phyloP scores from a whole-genome alignment of 2,888 invertebrate genomes.

The Agapetus fuscipes region DNA sequence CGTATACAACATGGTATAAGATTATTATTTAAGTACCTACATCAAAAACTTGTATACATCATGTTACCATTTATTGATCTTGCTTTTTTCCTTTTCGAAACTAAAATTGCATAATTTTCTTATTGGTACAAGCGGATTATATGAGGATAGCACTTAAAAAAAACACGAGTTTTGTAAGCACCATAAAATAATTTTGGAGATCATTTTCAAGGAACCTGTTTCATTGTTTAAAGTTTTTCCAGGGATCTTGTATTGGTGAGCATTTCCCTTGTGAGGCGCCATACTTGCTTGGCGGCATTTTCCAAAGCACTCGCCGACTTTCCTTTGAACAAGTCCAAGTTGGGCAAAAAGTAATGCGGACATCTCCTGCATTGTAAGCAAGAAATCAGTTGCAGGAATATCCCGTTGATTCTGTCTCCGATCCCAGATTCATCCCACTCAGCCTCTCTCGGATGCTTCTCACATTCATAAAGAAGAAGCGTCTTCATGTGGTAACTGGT shows the following conservation, averaged over 20 bases:
- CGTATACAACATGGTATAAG: too few relatives aligned
- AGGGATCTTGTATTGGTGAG: slow-evolving; percentile 84
- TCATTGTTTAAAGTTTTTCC: slow-evolving; percentile 62
- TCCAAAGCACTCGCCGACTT: slow-evolving; percentile 83
- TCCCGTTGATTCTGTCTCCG: slow-evolving; percentile 86
- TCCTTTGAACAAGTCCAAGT: slow-evolving; percentile 86
- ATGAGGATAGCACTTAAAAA: too few relatives aligned
- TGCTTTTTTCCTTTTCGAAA: too few relatives aligned
- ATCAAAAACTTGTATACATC: too few relatives aligned
- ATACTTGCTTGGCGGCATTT: slow-evolving; percentile 87
- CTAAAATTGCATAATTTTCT: too few relatives aligned
- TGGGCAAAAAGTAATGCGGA: slow-evolving; percentile 91
- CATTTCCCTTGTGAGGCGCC: slow-evolving; percentile 84
- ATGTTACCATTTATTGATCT: too few relatives aligned
- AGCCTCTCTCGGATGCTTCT: slow-evolving; percentile 86
- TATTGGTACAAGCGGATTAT: too few relatives aligned
- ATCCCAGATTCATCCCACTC: slow-evolving; percentile 92
- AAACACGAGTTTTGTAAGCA: too few relatives aligned
- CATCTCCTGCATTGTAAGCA: slow-evolving; percentile 90
- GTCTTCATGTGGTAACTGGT: slow-evolving; percentile 86
- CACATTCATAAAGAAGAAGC: slow-evolving; percentile 86
- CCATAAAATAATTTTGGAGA: too few relatives aligned
- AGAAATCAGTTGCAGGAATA: slow-evolving; percentile 87
- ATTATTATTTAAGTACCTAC: too few relatives aligned
- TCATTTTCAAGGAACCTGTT: too few relatives aligned